A percentile compares a stretch with the other conserved stretches of the same genome.
These are phyloP conservation scores for Orycteropus afer DNA, from an alignment of 2,113 vertebrate genomes.

Conservation along the genomic window DNA sequence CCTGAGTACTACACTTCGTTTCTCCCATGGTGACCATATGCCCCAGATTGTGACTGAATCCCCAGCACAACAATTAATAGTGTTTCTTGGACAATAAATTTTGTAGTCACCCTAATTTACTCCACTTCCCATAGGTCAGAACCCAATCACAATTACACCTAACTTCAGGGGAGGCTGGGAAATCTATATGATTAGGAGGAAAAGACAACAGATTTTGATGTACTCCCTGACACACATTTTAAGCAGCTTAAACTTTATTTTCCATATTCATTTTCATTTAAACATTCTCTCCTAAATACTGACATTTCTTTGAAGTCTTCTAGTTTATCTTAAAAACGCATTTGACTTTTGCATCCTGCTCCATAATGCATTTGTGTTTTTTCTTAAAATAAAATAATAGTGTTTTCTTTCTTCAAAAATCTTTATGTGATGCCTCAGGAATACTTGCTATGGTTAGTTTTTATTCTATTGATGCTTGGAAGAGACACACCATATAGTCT, in stretches of 20 bases:
- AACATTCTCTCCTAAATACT: neutral
- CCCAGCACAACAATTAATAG: neutral
- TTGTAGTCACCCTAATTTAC: neutral
- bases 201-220: neutral
- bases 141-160: neutral
- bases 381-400: slow-evolving; percentile 36
- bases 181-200: neutral
- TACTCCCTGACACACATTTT: neutral
- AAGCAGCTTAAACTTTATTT: neutral
- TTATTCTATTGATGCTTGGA: neutral
- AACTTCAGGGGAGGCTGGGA: neutral
- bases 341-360: neutral
- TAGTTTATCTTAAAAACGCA: slow-evolving; percentile 1
- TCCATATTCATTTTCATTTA: neutral
- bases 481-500: neutral
- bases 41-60: neutral
- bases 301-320: neutral
- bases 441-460: neutral
- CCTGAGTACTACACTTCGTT: neutral
- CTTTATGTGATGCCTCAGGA: neutral
- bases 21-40: neutral
- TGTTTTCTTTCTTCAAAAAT: neutral
- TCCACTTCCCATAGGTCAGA: neutral
- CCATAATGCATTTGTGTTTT: neutral
- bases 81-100: neutral